Percentiles rank a stretch among this genome's conserved stretches.
Evolutionary conservation across 2,113 vertebrate species (phyloP).

Genomic region (Sterrhoptilus dennistouni): DNA sequence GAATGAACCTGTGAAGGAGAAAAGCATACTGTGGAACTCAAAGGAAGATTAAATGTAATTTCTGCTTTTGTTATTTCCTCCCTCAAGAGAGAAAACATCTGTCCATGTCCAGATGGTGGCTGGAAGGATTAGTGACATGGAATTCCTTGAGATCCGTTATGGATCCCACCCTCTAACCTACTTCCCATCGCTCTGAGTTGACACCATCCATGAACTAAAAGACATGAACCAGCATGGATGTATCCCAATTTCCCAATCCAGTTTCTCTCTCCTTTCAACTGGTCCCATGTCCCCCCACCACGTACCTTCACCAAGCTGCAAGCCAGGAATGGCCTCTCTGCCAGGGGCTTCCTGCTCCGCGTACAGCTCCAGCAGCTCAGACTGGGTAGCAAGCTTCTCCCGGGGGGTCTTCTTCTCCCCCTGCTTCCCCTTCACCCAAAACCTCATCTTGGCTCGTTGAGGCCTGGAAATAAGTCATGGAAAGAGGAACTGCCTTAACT

Average conservation of each 20-base stretch:
- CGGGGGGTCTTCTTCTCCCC: constrained; percentile 85
- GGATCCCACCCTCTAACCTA: neutral
- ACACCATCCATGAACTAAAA: neutral
- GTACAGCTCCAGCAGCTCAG: constrained; percentile 75
- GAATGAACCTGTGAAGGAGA: neutral
- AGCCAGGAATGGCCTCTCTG: constrained; percentile 69
- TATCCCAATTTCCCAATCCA: neutral
- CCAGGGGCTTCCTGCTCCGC: constrained; percentile 60
- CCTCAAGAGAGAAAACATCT: neutral
- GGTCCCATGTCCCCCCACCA: neutral
- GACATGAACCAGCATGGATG: accelerated
- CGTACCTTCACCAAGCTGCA: constrained; percentile 82
- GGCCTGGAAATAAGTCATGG: constrained; percentile 71
- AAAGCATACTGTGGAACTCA: neutral
- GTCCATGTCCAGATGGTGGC: neutral
- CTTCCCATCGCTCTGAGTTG: accelerated
- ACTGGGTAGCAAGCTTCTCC: constrained; percentile 81
- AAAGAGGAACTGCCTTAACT: neutral
- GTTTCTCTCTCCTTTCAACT: neutral
- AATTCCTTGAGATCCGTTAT: accelerated
- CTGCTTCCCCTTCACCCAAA: constrained; percentile 91
- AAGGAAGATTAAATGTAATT: neutral
- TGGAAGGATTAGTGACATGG: neutral
- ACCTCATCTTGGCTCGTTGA: constrained; percentile 89
- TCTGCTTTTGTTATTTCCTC: neutral